Conservation (phyloP, 2,888 invertebrate species). For the Zhengitettix transpicula region DNA sequence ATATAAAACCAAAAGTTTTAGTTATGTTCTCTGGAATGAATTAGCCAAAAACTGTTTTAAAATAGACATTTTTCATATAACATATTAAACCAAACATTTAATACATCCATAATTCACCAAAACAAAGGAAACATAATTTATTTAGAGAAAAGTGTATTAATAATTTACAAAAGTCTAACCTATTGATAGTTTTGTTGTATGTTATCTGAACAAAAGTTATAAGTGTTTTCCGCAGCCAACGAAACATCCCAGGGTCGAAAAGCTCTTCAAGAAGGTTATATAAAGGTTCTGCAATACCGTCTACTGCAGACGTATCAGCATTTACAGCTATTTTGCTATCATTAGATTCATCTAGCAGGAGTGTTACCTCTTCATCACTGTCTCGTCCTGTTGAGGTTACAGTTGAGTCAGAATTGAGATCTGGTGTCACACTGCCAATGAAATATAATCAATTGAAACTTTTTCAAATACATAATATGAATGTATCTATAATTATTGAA, state of each 20-base stretch:
- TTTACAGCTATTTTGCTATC: neutral
- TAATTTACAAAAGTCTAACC: constrained; percentile 17
- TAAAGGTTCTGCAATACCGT: constrained; percentile 81
- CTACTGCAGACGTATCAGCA: constrained; percentile 36
- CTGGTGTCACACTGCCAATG: neutral
- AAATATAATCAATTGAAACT: too few species aligned
- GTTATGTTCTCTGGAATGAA: too few species aligned
- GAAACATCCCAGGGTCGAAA: constrained; percentile 81
- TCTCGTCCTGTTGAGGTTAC: constrained; percentile 28
- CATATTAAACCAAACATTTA: too few species aligned
- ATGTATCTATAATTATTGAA: too few species aligned
- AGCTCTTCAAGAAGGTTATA: constrained; percentile 75
- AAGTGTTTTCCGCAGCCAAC: constrained; percentile 70
- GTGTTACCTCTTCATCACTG: constrained; percentile 64
- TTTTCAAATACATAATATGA: too few species aligned
- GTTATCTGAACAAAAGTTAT: constrained; percentile 85
- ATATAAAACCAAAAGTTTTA: too few species aligned
- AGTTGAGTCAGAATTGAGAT: neutral
- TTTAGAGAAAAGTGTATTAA: neutral
- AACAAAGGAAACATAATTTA: too few species aligned
- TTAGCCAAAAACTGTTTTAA: too few species aligned
- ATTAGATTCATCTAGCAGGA: constrained; percentile 44
- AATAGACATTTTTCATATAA: too few species aligned
- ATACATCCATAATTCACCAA: too few species aligned
- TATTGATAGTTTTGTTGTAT: constrained; percentile 80